Percentiles rank a stretch among this genome's conserved stretches.
Evolutionary conservation across 2,113 vertebrate genomes (phyloP).

Genomic region (Ageneiosus marmoratus): DNA sequence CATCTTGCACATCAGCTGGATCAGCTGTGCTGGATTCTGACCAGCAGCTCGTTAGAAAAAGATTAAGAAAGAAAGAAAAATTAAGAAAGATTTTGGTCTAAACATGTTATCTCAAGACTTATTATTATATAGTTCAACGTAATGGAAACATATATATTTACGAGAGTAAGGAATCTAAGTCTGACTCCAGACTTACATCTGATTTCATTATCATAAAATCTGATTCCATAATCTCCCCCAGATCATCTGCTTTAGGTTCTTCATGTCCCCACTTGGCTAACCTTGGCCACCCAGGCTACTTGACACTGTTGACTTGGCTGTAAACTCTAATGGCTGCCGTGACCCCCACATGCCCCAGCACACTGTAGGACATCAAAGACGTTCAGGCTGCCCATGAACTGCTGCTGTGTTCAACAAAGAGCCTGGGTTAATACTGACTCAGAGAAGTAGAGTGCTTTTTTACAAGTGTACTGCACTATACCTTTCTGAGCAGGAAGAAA

Average conservation of each 20-base stretch:
- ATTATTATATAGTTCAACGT: neutral
- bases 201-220: neutral
- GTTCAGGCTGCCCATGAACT: constrained; percentile 7
- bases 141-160: neutral
- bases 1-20: neutral
- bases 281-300: constrained; percentile 63
- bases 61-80: neutral
- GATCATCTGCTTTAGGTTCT: constrained; percentile 10
- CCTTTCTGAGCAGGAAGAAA: constrained; percentile 19
- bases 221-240: neutral
- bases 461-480: constrained; percentile 64
- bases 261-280: constrained; percentile 19
- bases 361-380: constrained; percentile 39
- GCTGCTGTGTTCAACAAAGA: constrained; percentile 27
- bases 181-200: no score
- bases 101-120: neutral
- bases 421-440: neutral
- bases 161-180: neutral
- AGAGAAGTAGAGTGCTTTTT: constrained; percentile 64
- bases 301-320: constrained; percentile 70
- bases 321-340: constrained; percentile 69
- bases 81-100: neutral
- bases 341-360: constrained; percentile 60
- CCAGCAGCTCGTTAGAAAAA: neutral
- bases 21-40: neutral